These are phyloP conservation scores for Protonibea diacanthus DNA, from an alignment of 2,797 vertebrate genomes.

Conservation along the genomic window DNA sequence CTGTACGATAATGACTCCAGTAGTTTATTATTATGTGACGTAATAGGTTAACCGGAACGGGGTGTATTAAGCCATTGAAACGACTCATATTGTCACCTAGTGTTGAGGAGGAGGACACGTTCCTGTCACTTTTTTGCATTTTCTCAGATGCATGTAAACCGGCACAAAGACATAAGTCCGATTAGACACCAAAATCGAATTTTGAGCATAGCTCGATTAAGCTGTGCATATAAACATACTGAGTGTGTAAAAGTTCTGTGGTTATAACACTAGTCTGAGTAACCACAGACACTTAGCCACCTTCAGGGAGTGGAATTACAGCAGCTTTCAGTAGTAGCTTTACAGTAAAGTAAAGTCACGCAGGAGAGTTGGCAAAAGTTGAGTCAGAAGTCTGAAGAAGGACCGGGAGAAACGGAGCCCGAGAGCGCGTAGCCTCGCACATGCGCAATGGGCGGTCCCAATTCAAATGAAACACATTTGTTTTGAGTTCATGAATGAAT, in stretches of 20 bases:
- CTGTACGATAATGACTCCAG: too few species aligned
- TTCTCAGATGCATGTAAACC: too few species aligned
- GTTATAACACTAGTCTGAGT: conserved; percentile 12
- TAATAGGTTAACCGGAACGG: too few species aligned
- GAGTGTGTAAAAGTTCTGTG: not conserved
- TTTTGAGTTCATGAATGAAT: conserved; percentile 6
- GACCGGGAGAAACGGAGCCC: not conserved
- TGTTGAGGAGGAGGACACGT: too few species aligned
- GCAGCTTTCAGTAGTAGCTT: not conserved
- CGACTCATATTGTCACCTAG: too few species aligned
- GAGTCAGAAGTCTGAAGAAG: not conserved
- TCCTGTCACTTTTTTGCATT: too few species aligned
- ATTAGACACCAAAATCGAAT: too few species aligned
- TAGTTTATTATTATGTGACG: too few species aligned
- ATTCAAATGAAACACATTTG: conserved; percentile 18
- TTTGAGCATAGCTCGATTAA: too few species aligned
- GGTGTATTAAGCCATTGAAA: too few species aligned
- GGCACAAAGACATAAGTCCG: too few species aligned
- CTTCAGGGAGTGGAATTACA: not conserved
- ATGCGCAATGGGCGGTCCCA: conserved; percentile 5
- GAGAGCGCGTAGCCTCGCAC: not conserved
- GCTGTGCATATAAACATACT: too few species aligned
- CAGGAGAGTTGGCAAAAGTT: not conserved
- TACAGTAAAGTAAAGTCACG: not conserved
- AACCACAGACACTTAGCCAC: not conserved